phyloP scores from a whole-genome alignment of 2,797 vertebrate species.

The Rhadinocentrus ornatus region DNA sequence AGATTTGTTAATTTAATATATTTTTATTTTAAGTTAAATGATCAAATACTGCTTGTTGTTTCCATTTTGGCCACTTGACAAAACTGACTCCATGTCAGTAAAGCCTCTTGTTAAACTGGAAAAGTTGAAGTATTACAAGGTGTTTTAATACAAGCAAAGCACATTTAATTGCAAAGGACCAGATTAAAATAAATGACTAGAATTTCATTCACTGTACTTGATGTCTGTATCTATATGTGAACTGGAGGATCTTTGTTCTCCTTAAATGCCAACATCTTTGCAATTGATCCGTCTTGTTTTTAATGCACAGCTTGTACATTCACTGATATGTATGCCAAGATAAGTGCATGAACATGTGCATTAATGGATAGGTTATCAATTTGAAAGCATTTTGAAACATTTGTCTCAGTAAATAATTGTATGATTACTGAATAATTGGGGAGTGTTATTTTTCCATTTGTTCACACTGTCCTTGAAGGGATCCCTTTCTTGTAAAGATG shows the following conservation, averaged over 20 bases:
- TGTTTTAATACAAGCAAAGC: neutral
- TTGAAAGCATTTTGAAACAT: slow-evolving; percentile 3
- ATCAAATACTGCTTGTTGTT: slow-evolving; percentile 19
- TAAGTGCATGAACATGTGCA: neutral
- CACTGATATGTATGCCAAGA: slow-evolving; percentile 6
- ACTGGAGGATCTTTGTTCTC: slow-evolving; percentile 38
- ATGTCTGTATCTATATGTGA: slow-evolving; percentile 30
- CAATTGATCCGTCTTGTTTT: slow-evolving; percentile 23
- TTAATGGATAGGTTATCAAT: slow-evolving; percentile 3
- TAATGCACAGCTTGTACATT: slow-evolving; percentile 37
- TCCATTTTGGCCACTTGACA: slow-evolving; percentile 29
- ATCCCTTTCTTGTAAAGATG: neutral
- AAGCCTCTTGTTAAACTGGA: slow-evolving; percentile 9
- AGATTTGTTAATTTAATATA: slow-evolving; percentile 4
- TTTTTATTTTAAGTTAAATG: slow-evolving; percentile 14
- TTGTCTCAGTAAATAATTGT: slow-evolving; percentile 10
- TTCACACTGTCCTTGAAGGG: slow-evolving; percentile 8
- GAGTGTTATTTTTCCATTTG: slow-evolving; percentile 16
- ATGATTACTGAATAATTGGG: neutral
- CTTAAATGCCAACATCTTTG: slow-evolving; percentile 47
- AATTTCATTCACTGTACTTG: neutral
- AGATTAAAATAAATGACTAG: neutral
- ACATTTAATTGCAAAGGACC: neutral
- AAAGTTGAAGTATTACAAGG: slow-evolving; percentile 12
- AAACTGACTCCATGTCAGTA: slow-evolving; percentile 33